Base-by-base conservation (phyloP, 2,113 vertebrate genomes). In the Cranoglanis bouderius region DNA sequence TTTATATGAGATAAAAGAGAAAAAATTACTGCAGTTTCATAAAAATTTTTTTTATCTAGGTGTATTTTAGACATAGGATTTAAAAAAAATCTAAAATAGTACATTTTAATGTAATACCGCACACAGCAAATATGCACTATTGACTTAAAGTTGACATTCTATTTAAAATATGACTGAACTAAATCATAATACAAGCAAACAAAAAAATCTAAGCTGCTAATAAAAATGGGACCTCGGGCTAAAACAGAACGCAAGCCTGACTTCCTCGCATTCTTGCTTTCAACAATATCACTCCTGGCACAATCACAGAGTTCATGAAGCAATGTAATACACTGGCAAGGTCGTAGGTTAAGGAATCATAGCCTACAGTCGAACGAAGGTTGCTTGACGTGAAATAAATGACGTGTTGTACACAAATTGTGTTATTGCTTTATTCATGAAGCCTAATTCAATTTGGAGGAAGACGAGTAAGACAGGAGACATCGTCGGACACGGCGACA, bases 361-460 rank as follows among this genome's bases (percentile, higher is more conserved):
- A 46, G 91, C 92, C 93, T 92, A 93, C 93, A 91, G 90, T 85
- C 90, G 92, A 94, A 92, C 90, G 92, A 94, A 92, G 84, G n/a
- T 84, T 2, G 93, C 92, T 91, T 95, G 95, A 95, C 94, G 93
- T 93, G 87, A 92, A 95, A 96, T 95, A 95, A 96, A 95, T 94
- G 92, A 96, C 87, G 93, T 92, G 93, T 93, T 93, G 94, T 94
- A 95, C 95, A 95, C 94, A 95, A 96, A 96, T 95, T 94, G 92
- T 92, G 86, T 96, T 95, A 95, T 95, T 93, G 93, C 93, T 95
- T 95, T 96, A 96, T 96, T 96, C 94, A 95, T 94, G 94, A 94
- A 92, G 92, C 91, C 93, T 96, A 94, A 96, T 96, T 94, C 77
- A 86, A 95, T 96, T 96, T 94, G 89, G 89, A 21, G 59, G 82